Evolutionary conservation across 1,140 invertebrate genomes (phyloP).

Genomic region (Protaetia brevitarsis): DNA sequence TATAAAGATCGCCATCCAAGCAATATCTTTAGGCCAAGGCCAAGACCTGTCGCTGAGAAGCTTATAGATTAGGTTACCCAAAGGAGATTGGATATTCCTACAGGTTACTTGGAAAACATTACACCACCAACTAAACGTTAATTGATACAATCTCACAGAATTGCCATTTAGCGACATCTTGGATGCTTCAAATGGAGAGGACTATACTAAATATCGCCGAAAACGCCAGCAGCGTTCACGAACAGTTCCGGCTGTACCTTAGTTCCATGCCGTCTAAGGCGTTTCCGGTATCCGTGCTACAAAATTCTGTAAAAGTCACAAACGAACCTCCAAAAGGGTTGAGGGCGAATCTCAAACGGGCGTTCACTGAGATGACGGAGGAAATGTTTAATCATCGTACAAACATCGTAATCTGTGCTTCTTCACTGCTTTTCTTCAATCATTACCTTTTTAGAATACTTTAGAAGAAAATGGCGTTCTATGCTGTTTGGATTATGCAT

Average conservation of each 20-base stretch:
- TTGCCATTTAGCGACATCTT: slow-evolving; percentile 87
- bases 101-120: too few species aligned
- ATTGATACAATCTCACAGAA: too few species aligned
- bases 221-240: slow-evolving; percentile 59
- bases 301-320: slow-evolving; percentile 91
- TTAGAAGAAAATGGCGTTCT: slow-evolving; percentile 59
- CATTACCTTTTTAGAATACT: slow-evolving; percentile 17
- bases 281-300: slow-evolving; percentile 88
- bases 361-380: slow-evolving; percentile 72
- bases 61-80: slow-evolving; percentile 67
- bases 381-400: slow-evolving; percentile 78
- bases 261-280: slow-evolving; percentile 81
- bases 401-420: slow-evolving; percentile 21
- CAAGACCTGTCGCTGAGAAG: slow-evolving; percentile 81
- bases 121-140: too few species aligned
- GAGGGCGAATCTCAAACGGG: slow-evolving; percentile 74
- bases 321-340: slow-evolving; percentile 90
- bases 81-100: slow-evolving; percentile 82
- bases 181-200: slow-evolving; percentile 77
- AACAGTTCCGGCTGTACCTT: slow-evolving; percentile 77
- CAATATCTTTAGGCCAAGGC: slow-evolving; percentile 87
- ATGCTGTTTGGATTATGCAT: slow-evolving; percentile 76
- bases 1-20: slow-evolving; percentile 72
- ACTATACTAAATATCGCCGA: slow-evolving; percentile 68
- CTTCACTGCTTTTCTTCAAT: neutral